Base-by-base conservation (phyloP, 2,797 vertebrate species). In the Eremophila alpestris region DNA sequence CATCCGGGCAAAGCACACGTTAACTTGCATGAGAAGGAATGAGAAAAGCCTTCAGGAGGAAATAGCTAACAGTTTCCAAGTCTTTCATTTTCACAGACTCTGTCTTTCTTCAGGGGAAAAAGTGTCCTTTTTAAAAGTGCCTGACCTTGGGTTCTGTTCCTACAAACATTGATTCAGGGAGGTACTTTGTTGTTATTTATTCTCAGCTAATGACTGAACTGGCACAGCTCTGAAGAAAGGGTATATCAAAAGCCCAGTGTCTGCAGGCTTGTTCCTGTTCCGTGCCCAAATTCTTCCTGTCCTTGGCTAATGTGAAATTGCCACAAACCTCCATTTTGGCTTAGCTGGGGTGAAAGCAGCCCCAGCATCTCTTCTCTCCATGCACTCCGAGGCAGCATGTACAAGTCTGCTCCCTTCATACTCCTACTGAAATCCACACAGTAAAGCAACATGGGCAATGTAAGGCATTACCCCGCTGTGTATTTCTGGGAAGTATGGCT, bases 41-140 rank as follows among this genome's bases (percentile, higher is more conserved):
- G 58, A 81, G 75, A 95, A 94, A 94, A 96, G 64, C 64, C 81
- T 94, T 87, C 92, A 95, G 92, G 92, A 95, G 92, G 92, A 96
- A 96, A 95, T 62, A 94, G 78, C 83, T 75, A 89, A 92, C 5
- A 3, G 68, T 85, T 91, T 96, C 93, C 95, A 97, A 96, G 83
- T 38, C 56, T 89, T 91, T 84, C 82, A 58, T 95, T 96, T 96
- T 93, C 82, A 87, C 86, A 96, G 90, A 89, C 68, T 71, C 75
- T 62, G 76, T 27, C 71, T 95, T 94, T 94, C 92, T 95, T 90
- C 56, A 21, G 56, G 75, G 55, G n/a, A 45, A 94, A 73, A 87
- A 87, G 58, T 34, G 40, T 80, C 84, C 78, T 93, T 93, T 89
- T 68, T 15, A 83, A 80, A 83, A 38, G 68, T 87, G 68, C 48